These are phyloP conservation scores for Acanthosepion esculentum DNA, from an alignment of 2,888 invertebrate genomes.

Conservation along the genomic window DNA sequence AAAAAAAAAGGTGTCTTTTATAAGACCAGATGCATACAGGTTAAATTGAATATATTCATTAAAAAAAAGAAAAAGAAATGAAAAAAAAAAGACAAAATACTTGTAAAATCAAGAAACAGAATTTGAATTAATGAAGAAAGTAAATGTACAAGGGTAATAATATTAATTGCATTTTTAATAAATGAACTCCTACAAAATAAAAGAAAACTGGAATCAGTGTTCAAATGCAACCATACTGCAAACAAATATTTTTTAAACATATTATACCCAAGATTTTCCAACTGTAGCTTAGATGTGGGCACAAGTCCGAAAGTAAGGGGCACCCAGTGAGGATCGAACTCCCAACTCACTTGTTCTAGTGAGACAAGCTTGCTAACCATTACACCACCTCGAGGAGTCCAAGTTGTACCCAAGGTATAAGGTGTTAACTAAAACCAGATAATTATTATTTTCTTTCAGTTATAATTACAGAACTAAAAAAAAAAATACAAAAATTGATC, in stretches of 20 bases:
- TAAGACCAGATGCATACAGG: neutral
- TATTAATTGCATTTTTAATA: neutral
- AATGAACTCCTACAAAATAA: neutral
- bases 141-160: neutral
- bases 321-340: no score
- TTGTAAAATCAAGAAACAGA: neutral
- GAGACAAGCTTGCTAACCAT: no score
- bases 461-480: no score
- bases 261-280: no score
- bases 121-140: constrained; percentile 4
- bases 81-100: neutral
- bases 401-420: no score
- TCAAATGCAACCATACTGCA: neutral
- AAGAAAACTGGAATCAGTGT: neutral
- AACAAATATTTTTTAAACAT: neutral
- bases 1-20: neutral
- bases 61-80: neutral
- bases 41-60: constrained; percentile 11
- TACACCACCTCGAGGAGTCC: no score
- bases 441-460: no score
- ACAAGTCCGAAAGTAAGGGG: no score
- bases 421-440: no score
- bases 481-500: no score
- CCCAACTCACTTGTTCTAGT: no score
- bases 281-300: no score